Base-by-base conservation (phyloP, 2,113 vertebrate genomes). In the Salvelinus namaycush region DNA sequence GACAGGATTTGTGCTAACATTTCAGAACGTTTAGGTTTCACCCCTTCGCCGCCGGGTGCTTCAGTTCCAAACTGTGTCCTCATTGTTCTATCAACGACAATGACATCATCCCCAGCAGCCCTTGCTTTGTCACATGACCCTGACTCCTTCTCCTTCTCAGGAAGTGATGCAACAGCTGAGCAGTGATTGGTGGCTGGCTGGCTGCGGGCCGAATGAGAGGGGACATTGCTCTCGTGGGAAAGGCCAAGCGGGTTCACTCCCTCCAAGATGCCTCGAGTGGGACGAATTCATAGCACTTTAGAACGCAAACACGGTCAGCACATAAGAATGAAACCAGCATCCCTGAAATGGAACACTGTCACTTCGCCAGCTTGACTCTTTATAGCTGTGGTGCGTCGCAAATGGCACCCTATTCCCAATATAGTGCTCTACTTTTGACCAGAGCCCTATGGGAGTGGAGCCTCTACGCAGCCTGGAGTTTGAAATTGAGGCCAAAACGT, bases 1-100 rank as follows among this genome's bases (percentile, higher is more conserved):
- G 11, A 76, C 88, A 84, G 88, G 90, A 92, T 86, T 77, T 89
- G 78, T n/a, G 59, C 59, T 68, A 79, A 84, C 84, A 86, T 90
- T 92, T 88, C 76, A 79, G 81, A 54, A 85, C 71, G 51, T 39
- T 2, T 59, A 57, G 62, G 77, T 83, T 77, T 84, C 7, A 22
- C n/a, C 13, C 13, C 8, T 13, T 34, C 16, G 68, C 80, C 67
- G 27, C 59, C 31, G 49, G 48, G 31, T 72, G n/a, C 79, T 76
- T 31, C 48, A 71, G 54, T 64, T 12, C 72, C 71, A 76, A 70
- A 84, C 84, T 87, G 82, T 79, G 68, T 54, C 69, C 76, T 87
- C 79, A 92, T 93, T 93, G 92, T 93, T 92, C 90, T 78, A 59
- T 9, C 34, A 9, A 6, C 70, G 67, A 77, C 79, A 81, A 87